A percentile compares a stretch with the other conserved stretches of the same genome.
Evolutionary conservation across 2,113 vertebrate genomes (phyloP).

Genomic region (Neodontobutis hainanensis): DNA sequence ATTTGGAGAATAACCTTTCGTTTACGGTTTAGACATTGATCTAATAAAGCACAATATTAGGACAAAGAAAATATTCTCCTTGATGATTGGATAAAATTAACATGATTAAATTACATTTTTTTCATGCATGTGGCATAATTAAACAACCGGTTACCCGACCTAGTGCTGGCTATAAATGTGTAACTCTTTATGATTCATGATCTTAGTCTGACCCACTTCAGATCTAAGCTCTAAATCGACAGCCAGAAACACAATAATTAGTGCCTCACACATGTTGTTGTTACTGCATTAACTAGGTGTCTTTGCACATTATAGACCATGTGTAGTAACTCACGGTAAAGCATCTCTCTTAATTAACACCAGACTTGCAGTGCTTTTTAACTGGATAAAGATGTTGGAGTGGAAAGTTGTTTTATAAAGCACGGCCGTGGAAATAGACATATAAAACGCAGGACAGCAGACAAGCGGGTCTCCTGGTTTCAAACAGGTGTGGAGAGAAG

Average conservation of each 20-base stretch:
- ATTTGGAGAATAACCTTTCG: not conserved
- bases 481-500: slow-evolving; percentile 14
- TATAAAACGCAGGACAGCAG: not conserved
- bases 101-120: too few species aligned
- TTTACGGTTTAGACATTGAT: not conserved
- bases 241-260: not conserved
- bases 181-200: slow-evolving; percentile 8
- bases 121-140: not conserved
- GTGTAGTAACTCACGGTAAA: not conserved
- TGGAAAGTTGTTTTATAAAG: not conserved
- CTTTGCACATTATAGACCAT: not conserved
- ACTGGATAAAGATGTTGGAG: slow-evolving; percentile 4
- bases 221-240: not conserved
- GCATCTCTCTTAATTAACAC: not conserved
- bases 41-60: not conserved
- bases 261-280: not conserved
- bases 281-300: not conserved
- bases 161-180: not conserved
- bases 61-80: not conserved
- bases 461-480: not conserved
- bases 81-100: too few species aligned
- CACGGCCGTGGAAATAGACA: not conserved
- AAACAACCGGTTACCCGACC: not conserved
- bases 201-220: slow-evolving; percentile 28
- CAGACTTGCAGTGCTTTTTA: not conserved